These are phyloP conservation scores for Hippasteria phrygiana DNA, from an alignment of 53 echinoderm and acorn worm species.

Conservation along the genomic window DNA sequence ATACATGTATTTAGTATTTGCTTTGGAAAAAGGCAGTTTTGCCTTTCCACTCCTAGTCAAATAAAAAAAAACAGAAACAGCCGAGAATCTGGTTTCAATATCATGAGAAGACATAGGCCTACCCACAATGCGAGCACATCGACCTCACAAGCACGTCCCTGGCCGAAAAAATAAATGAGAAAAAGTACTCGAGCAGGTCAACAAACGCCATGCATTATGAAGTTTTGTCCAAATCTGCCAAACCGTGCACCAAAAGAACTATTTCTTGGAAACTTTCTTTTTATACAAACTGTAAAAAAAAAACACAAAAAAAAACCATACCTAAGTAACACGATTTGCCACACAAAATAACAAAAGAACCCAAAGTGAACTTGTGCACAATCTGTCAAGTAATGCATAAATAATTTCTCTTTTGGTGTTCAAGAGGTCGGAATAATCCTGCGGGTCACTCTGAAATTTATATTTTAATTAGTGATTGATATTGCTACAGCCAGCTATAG, in stretches of 20 bases:
- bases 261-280: not conserved
- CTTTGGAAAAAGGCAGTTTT: too few relatives aligned
- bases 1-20: too few relatives aligned
- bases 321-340: not conserved
- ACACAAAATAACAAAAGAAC: conserved; percentile 24
- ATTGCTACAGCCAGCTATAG: too few relatives aligned
- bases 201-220: not conserved
- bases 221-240: not conserved
- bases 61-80: too few relatives aligned
- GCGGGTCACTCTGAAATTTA: conserved; percentile 22
- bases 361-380: not conserved
- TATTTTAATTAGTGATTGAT: not conserved
- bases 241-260: not conserved
- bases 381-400: conserved; percentile 9
- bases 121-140: not conserved
- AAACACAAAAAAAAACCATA: not conserved
- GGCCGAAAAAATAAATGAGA: not conserved
- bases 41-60: too few relatives aligned
- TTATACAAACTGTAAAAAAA: not conserved
- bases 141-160: not conserved
- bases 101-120: too few relatives aligned
- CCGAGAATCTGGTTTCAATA: too few relatives aligned
- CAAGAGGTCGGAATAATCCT: not conserved
- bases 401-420: conserved; percentile 25
- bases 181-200: not conserved